Evolutionary conservation across 2,113 vertebrate genomes (phyloP), one percentile per base, ranked within the genome.

Genomic region (Platichthys flesus): DNA sequence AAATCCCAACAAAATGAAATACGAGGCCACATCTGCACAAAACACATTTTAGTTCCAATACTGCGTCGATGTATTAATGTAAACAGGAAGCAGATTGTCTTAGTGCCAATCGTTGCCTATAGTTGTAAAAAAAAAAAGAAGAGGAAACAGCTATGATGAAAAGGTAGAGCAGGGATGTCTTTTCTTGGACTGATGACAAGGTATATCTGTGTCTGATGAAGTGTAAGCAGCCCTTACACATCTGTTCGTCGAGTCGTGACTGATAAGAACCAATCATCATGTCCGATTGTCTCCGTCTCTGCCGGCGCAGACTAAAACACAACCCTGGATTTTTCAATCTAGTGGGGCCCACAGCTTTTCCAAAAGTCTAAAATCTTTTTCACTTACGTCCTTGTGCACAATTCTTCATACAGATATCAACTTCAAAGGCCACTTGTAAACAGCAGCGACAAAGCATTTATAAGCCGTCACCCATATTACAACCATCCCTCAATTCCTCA

Each of bases 361-460:
- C 40, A 42, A 42, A 42, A 42, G 10, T 42, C 40, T 42, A 2
- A 24, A 24, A 24, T 24, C 24, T 24, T 24, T 24, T 24, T 24
- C 24, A 1, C 24, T 26, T 51, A 26, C 6, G 7, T 64, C 18
- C 16, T 72, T 60, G n/a, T 51, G 51, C 68, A 71, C 57, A 45
- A 49, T 49, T 49, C 16, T 2, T 45, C 10, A 45, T 0, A 24
- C n/a, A 54, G 26, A 57, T 40, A 71, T 47, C 16, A 68, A 28
- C 67, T 77, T 45, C 2, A 26, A 84, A 3, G 5, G 54, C 28
- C 49, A 15, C 72, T 57, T 63, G 7, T 61, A 58, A 71, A 58
- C 55, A 26, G 14, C n/a, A 5, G 1, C 20, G 26, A 59, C n/a
- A 1, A 7, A 5, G 2, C 18, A 14, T 40, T 18, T 24, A 62